A percentile compares a stretch with the other conserved stretches of the same genome.
phyloP scores from a whole-genome alignment of 2,888 invertebrate species.

The Eupithecia insigniata region DNA sequence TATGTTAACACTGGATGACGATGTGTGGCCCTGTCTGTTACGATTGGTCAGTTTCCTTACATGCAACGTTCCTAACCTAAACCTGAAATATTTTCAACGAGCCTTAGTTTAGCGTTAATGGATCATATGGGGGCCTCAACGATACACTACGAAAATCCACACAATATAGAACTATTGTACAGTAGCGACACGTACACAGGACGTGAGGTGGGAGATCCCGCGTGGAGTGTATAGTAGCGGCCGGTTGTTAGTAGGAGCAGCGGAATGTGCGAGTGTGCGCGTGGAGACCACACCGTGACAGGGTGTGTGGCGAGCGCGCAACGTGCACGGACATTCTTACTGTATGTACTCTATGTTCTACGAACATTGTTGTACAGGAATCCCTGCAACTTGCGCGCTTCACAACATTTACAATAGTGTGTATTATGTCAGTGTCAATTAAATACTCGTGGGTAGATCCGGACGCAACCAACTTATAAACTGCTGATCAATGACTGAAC shows the following conservation, averaged over 20 bases:
- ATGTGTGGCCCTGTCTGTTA: constrained; percentile 52
- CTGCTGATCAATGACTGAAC: no score
- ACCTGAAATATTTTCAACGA: constrained; percentile 71
- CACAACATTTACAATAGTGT: constrained; percentile 23
- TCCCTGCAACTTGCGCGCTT: constrained; percentile 55
- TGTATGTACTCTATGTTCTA: constrained; percentile 44
- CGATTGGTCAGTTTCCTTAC: constrained; percentile 52
- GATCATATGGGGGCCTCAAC: constrained; percentile 67
- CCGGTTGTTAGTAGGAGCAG: constrained; percentile 79
- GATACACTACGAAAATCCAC: constrained; percentile 58
- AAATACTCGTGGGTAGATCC: constrained; percentile 23
- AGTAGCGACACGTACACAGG: constrained; percentile 40
- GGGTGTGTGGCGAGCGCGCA: background rate
- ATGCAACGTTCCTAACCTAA: constrained; percentile 72
- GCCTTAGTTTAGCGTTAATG: constrained; percentile 79
- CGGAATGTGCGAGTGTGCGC: constrained; percentile 80
- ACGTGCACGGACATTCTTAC: background rate
- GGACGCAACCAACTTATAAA: background rate
- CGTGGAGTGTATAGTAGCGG: constrained; percentile 64
- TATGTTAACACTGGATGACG: constrained; percentile 71
- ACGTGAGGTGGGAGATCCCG: constrained; percentile 46
- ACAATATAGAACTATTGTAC: constrained; percentile 29
- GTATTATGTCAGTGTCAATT: constrained; percentile 32
- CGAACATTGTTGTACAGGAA: constrained; percentile 36
- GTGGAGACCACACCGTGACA: constrained; percentile 80